phyloP scores from a whole-genome alignment of 2,888 invertebrate genomes.

The Drosophila formosana region DNA sequence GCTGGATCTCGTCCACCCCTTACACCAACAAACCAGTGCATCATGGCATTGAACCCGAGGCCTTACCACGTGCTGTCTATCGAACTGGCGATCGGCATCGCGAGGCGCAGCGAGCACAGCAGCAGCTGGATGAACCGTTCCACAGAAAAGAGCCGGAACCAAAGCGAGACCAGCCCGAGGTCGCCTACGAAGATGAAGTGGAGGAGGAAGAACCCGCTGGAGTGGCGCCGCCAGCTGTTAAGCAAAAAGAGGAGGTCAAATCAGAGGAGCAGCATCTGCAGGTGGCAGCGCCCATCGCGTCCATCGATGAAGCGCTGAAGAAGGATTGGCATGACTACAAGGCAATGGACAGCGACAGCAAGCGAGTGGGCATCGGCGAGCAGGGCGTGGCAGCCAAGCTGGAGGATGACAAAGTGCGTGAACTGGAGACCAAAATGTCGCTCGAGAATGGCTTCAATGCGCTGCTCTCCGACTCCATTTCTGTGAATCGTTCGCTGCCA shows the following conservation, averaged over 20 bases:
- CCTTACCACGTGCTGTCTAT: background rate
- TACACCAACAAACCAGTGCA: slow-evolving; percentile 75
- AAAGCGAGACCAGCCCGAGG: slow-evolving; percentile 7
- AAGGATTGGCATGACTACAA: slow-evolving; percentile 94
- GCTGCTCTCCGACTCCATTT: slow-evolving; percentile 95
- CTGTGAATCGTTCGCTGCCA: slow-evolving; percentile 93
- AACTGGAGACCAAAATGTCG: slow-evolving; percentile 89
- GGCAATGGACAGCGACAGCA: slow-evolving; percentile 88
- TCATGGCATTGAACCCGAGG: slow-evolving; percentile 49
- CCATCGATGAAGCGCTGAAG: slow-evolving; percentile 82
- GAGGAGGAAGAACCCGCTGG: slow-evolving; percentile 18
- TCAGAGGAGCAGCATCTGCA: slow-evolving; percentile 30
- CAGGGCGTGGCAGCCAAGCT: slow-evolving; percentile 90
- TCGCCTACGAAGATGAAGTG: slow-evolving; percentile 7
- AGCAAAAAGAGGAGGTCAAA: background rate
- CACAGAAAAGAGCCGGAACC: slow-evolving; percentile 17
- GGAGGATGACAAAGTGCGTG: slow-evolving; percentile 87
- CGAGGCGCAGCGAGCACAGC: slow-evolving; percentile 12
- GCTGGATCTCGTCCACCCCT: slow-evolving; percentile 81
- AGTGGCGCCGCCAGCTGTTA: background rate
- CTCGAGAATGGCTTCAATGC: slow-evolving; percentile 98
- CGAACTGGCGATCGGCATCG: slow-evolving; percentile 12
- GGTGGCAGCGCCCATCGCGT: slow-evolving; percentile 47
- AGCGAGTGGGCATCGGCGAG: slow-evolving; percentile 90
- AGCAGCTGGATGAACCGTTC: slow-evolving; percentile 32